Conservation (phyloP, 2,113 vertebrate species). For the Casuarius casuarius region DNA sequence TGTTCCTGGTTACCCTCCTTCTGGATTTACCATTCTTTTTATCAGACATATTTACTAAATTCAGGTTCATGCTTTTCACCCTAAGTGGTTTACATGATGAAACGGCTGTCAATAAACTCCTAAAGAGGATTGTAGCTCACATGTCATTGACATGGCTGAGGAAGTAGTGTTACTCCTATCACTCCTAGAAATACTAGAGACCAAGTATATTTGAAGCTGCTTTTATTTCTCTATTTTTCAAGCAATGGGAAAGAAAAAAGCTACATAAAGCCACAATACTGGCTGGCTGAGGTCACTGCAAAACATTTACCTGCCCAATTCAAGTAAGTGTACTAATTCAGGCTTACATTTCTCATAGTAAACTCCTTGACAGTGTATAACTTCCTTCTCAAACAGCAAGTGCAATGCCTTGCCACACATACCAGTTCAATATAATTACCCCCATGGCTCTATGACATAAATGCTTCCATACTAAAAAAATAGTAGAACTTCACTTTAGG, state of each 20-base stretch:
- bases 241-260: background rate
- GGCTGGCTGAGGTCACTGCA: background rate
- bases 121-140: constrained; percentile 55
- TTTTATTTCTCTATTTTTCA: background rate
- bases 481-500: background rate
- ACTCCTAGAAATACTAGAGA: constrained; percentile 7
- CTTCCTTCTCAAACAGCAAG: background rate
- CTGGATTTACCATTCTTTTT: background rate
- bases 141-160: background rate
- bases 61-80: constrained; percentile 28
- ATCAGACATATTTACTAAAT: constrained; percentile 35
- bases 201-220: background rate
- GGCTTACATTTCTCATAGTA: background rate
- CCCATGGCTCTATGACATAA: background rate
- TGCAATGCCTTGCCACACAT: background rate
- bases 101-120: constrained; percentile 43
- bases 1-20: background rate
- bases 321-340: background rate
- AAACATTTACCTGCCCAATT: background rate
- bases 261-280: background rate
- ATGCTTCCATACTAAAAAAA: background rate
- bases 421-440: background rate
- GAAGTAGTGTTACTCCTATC: background rate
- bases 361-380: background rate
- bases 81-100: constrained; percentile 58